Evolutionary conservation across 1,140 invertebrate species (phyloP).

Genomic region (Drosophila orena): DNA sequence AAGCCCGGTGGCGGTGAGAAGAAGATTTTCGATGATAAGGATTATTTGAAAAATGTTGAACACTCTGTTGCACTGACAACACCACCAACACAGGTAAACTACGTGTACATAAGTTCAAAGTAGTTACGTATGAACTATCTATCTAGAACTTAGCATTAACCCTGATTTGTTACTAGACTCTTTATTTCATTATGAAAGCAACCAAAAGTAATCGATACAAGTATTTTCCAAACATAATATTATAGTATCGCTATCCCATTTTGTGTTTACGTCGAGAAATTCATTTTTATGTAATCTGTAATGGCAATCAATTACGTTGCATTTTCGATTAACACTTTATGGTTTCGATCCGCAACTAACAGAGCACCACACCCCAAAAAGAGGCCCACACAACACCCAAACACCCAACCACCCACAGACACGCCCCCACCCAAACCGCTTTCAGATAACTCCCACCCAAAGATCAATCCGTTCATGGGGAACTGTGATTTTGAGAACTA

Average conservation of each 20-base stretch:
- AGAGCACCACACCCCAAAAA: constrained; percentile 50
- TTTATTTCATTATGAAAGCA: constrained; percentile 46
- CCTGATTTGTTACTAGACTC: constrained; percentile 52
- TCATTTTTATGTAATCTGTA: constrained; percentile 75
- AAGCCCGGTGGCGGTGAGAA: constrained; percentile 96
- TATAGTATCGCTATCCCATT: constrained; percentile 65
- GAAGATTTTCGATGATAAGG: constrained; percentile 97
- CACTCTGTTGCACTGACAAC: constrained; percentile 84
- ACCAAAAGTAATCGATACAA: constrained; percentile 7
- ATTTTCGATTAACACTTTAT: constrained; percentile 48
- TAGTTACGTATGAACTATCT: constrained; percentile 19
- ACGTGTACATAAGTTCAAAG: constrained; percentile 60
- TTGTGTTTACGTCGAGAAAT: constrained; percentile 79
- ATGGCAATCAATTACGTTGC: constrained; percentile 50
- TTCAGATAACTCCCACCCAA: constrained; percentile 38
- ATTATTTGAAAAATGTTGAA: constrained; percentile 91
- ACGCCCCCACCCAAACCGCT: constrained; percentile 37
- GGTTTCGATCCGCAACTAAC: constrained; percentile 41
- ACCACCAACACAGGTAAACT: constrained; percentile 85
- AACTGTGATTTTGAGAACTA: constrained; percentile 32
- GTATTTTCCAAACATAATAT: constrained; percentile 2
- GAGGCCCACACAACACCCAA: constrained; percentile 15
- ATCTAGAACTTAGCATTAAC: constrained; percentile 29
- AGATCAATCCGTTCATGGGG: constrained; percentile 28
- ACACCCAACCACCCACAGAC: constrained; percentile 15